These are phyloP conservation scores for Pseudotriccus pelzelni DNA, from an alignment of 2,797 vertebrate species.

Conservation along the genomic window DNA sequence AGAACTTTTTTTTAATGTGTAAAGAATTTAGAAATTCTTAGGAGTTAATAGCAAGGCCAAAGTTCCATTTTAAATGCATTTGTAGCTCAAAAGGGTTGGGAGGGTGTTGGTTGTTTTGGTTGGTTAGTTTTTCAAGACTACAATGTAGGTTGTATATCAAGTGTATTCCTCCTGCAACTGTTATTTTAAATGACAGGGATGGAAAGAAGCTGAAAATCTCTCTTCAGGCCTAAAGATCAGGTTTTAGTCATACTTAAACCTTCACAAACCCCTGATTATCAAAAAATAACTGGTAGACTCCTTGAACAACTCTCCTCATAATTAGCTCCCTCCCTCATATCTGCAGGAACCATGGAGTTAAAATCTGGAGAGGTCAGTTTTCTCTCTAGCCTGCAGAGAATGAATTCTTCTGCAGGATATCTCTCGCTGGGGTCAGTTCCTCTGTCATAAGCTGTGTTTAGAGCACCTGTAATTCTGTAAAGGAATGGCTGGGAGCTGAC, in stretches of 20 bases:
- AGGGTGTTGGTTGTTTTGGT: not conserved
- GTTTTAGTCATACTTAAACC: not conserved
- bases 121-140: not conserved
- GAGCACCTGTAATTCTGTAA: not conserved
- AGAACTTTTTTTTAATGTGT: not conserved
- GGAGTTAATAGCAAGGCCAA: not conserved
- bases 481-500: not conserved
- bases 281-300: not conserved
- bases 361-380: not conserved
- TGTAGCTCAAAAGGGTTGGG: not conserved
- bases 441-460: not conserved
- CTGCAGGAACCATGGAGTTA: not conserved
- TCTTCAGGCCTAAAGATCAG: not conserved
- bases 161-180: not conserved
- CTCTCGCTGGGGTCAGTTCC: not conserved
- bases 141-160: not conserved
- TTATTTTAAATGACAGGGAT: not conserved
- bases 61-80: not conserved
- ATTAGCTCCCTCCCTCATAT: not conserved
- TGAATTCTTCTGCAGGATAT: not conserved
- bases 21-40: not conserved
- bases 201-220: not conserved
- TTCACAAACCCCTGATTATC: not conserved
- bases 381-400: not conserved
- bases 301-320: accelerated